Evolutionary conservation across 2,888 invertebrate species (phyloP).

Genomic region (Heteromurus nitidus): DNA sequence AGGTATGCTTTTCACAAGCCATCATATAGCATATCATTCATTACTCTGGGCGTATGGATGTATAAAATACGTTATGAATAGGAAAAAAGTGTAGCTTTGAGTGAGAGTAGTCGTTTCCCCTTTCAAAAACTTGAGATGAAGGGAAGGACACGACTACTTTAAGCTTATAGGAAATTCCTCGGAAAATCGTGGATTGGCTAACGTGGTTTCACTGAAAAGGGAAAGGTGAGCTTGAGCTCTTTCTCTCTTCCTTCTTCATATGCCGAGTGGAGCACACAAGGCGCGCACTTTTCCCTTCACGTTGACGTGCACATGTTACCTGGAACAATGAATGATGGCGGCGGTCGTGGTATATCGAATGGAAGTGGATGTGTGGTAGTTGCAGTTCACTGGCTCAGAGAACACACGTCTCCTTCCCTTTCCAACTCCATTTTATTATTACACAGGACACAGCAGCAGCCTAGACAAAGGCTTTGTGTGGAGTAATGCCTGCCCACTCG

Average conservation of each 20-base stretch:
- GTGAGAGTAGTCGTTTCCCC: too few species aligned
- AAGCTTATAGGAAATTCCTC: too few species aligned
- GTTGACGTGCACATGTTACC: conserved; percentile 54
- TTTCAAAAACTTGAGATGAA: background rate
- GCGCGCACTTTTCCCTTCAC: conserved; percentile 12
- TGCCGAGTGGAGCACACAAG: background rate
- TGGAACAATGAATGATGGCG: conserved; percentile 57
- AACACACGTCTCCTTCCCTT: conserved; percentile 11
- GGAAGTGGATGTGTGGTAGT: conserved; percentile 42
- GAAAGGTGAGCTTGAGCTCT: conserved; percentile 35
- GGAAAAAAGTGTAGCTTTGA: too few species aligned
- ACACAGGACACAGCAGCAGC: conserved; percentile 24
- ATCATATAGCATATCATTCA: too few species aligned
- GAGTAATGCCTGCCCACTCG: conserved; percentile 23
- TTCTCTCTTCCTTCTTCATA: too few species aligned
- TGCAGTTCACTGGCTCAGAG: conserved; percentile 7
- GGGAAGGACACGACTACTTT: background rate
- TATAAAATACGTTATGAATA: too few species aligned
- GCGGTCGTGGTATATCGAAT: conserved; percentile 21
- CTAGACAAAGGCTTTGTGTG: too few species aligned
- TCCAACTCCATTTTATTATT: background rate
- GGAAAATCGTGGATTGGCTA: conserved; percentile 30
- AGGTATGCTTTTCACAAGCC: too few species aligned
- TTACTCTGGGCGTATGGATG: too few species aligned
- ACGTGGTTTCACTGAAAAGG: conserved; percentile 30